Evolutionary conservation across 23 tunicate genomes (phyloP), one percentile per base, ranked within the genome.

Genomic region (Ciona savignyi): DNA sequence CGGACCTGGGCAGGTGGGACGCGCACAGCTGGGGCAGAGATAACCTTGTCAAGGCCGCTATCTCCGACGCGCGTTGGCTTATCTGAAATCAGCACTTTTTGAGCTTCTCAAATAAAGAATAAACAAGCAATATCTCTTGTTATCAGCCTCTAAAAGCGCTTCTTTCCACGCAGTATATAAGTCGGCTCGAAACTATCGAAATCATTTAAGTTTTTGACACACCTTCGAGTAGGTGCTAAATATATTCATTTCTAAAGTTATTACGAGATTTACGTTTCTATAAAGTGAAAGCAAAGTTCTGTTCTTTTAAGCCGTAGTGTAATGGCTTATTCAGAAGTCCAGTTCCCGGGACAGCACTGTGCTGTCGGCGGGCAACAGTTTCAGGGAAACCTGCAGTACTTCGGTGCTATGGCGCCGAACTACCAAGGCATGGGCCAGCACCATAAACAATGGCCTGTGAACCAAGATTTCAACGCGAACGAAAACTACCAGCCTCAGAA

Each of bases 291-390:
- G 15, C 56, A 6, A 42, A 42, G 56, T 42, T 42, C 56, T 9
- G 9, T 42, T 6, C 9, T 42, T 6, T 42, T 42, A 42, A 42
- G 56, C 56, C 56, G 15, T 42, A 42, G 9, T 42, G 67, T 23
- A 22, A 72, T 72, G 76, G 76, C 76, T 48, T 72, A 25, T 51
- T 72, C 76, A 2, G 76, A 72, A 51, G 63, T 72, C 60, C 76
- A 72, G 32, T 72, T 42, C 32, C 63, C 63, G 2, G 27, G 65
- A 28, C 76, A 72, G 76, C 76, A 72, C 49, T 72, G 76, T 72
- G 76, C 76, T 72, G 76, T 72, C 32, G 30, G 76, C 23, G 32
- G 32, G 30, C 76, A 72, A 11, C 76, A 72, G 64, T 4, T 48
- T 6, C 76, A 72, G 64, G 34, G 56, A 23, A 28, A 26, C 1